These are phyloP conservation scores for Taenaris catops DNA, from an alignment of 2,888 invertebrate species.

Conservation along the genomic window DNA sequence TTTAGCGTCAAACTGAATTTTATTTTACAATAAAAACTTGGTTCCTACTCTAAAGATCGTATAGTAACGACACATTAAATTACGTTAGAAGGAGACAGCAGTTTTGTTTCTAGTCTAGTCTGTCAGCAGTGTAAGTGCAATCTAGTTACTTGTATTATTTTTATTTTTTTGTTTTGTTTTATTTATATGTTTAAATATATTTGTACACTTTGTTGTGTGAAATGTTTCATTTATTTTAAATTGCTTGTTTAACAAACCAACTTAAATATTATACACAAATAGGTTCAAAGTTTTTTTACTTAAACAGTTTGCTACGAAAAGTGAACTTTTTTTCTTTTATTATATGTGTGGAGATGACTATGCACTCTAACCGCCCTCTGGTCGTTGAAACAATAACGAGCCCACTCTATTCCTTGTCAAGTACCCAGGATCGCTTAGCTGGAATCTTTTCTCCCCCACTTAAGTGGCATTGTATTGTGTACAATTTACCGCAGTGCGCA, in stretches of 20 bases:
- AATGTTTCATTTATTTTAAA: neutral
- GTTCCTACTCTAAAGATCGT: too few relatives aligned
- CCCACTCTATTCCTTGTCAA: constrained; percentile 11
- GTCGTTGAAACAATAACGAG: constrained; percentile 10
- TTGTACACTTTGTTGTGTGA: neutral
- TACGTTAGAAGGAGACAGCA: too few relatives aligned
- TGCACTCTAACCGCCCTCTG: neutral
- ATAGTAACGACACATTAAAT: too few relatives aligned
- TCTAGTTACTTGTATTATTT: neutral
- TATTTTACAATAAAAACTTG: too few relatives aligned
- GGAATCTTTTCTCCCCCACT: constrained; percentile 9
- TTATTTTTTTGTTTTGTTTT: too few relatives aligned
- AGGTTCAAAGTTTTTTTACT: neutral
- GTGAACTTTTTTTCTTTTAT: neutral
- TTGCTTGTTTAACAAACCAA: neutral
- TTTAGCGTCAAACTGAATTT: too few relatives aligned
- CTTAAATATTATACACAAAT: neutral
- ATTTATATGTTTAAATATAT: too few relatives aligned
- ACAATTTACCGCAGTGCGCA: constrained; percentile 13
- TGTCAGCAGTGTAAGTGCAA: too few relatives aligned
- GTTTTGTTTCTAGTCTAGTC: too few relatives aligned
- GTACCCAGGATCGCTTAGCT: constrained; percentile 12
- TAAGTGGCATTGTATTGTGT: constrained; percentile 11
- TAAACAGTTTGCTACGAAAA: neutral
- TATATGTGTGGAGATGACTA: neutral